A percentile compares a stretch with the other conserved stretches of the same genome.
These are phyloP conservation scores for Nothura maculosa DNA, from an alignment of 2,797 vertebrate species.

Conservation along the genomic window DNA sequence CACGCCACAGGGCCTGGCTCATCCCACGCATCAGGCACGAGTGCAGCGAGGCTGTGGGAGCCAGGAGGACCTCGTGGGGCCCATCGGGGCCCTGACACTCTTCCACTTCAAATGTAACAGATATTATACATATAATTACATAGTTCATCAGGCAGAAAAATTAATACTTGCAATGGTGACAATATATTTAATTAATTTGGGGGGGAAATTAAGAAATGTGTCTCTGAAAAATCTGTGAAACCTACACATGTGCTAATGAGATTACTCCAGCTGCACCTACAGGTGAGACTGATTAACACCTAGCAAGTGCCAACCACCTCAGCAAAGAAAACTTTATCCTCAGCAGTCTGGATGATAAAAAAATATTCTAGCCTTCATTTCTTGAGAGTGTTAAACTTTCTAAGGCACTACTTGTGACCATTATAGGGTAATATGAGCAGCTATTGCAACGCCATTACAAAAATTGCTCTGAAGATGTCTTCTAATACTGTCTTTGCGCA, in stretches of 20 bases:
- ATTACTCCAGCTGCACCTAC: accelerated
- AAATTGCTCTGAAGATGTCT: constrained; percentile 88
- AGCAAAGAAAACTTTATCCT: background rate
- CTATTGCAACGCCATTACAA: constrained; percentile 86
- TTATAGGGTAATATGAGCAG: constrained; percentile 85
- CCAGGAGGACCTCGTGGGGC: accelerated
- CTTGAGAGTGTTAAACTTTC: constrained; percentile 53
- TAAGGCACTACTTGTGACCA: constrained; percentile 83
- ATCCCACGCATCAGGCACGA: no score
- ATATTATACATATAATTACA: no score
- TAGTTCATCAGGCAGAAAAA: accelerated
- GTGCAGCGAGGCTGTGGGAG: no score
- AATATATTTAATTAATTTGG: background rate
- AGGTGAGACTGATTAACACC: background rate
- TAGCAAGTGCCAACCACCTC: background rate
- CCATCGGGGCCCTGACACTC: background rate
- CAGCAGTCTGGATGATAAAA: background rate
- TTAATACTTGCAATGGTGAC: background rate
- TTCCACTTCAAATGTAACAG: no score
- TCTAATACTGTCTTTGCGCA: constrained; percentile 85
- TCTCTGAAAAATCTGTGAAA: background rate
- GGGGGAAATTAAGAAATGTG: background rate
- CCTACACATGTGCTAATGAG: background rate
- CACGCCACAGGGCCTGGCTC: background rate
- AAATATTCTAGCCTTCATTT: background rate